Conservation (phyloP, 23 tunicate genomes). For the Aplidium turbinatum region DNA sequence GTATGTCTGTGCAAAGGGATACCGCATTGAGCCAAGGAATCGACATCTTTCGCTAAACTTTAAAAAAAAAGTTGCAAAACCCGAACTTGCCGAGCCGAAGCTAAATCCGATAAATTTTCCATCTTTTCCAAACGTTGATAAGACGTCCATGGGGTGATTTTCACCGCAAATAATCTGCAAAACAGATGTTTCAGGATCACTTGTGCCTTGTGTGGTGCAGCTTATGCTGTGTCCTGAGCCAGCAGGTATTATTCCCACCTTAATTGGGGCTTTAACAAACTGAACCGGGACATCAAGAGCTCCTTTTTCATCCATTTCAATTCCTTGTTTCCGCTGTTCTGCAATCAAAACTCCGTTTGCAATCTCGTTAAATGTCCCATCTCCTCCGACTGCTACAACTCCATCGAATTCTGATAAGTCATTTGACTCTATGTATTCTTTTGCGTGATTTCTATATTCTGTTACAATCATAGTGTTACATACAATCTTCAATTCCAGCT, state of each 20-base stretch:
- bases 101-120: constrained; percentile 54
- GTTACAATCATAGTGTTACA: constrained; percentile 30
- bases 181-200: constrained; percentile 65
- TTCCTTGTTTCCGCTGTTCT: constrained; percentile 24
- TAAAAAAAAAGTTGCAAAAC: constrained; percentile 53
- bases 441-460: constrained; percentile 54
- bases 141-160: constrained; percentile 56
- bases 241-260: constrained; percentile 73
- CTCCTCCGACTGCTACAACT: constrained; percentile 74
- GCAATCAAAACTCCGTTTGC: constrained; percentile 47
- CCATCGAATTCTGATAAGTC: constrained; percentile 50
- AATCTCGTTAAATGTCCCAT: constrained; percentile 68
- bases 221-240: constrained; percentile 60
- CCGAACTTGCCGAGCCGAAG: constrained; percentile 56
- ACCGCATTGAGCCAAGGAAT: constrained; percentile 58
- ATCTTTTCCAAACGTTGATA: constrained; percentile 28
- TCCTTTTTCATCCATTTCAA: constrained; percentile 1
- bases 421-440: constrained; percentile 37
- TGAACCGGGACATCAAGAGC: not conserved
- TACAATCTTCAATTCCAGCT: constrained; percentile 42
- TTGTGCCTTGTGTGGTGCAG: constrained; percentile 51
- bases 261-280: constrained; percentile 24
- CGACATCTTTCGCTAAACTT: constrained; percentile 48
- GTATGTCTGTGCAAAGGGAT: constrained; percentile 49
- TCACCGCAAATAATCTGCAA: constrained; percentile 77